These are phyloP conservation scores for Holacanthella duospinosa DNA, from an alignment of 2,888 invertebrate genomes.

Conservation along the genomic window DNA sequence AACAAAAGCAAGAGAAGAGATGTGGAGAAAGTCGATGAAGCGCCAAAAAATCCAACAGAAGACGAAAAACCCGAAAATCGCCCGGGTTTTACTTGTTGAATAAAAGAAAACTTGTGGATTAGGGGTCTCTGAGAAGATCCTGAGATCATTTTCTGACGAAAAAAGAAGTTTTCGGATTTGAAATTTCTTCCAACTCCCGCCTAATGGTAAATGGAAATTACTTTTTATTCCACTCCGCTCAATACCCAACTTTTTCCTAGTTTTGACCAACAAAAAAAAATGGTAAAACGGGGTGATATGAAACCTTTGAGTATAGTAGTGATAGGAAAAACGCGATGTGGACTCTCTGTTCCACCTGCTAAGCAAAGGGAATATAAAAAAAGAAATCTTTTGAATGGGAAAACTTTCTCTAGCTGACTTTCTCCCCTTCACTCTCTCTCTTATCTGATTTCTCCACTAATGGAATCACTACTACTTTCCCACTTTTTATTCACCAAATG, in stretches of 20 bases:
- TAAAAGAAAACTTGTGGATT: slow-evolving; percentile 2
- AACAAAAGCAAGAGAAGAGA: too few species aligned
- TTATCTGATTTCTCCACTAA: slow-evolving; percentile 5
- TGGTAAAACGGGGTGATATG: too few species aligned
- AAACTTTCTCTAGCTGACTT: slow-evolving; percentile 1
- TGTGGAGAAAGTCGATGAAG: too few species aligned
- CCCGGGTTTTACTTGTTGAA: slow-evolving; percentile 5
- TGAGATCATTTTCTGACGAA: neutral
- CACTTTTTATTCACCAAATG: slow-evolving; percentile 1
- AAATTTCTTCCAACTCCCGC: neutral
- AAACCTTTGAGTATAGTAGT: too few species aligned
- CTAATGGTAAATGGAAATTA: slow-evolving; percentile 5
- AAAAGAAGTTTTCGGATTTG: neutral
- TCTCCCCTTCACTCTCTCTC: neutral
- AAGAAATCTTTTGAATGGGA: neutral
- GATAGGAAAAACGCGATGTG: neutral
- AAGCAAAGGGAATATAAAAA: neutral
- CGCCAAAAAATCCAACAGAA: too few species aligned
- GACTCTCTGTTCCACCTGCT: neutral
- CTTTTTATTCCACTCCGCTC: neutral
- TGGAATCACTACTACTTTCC: neutral
- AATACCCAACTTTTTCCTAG: neutral
- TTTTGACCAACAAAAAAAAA: neutral
- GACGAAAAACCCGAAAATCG: neutral
- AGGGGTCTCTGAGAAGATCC: neutral